phyloP scores from a whole-genome alignment of 2,113 vertebrate species.

The Heterotis niloticus region DNA sequence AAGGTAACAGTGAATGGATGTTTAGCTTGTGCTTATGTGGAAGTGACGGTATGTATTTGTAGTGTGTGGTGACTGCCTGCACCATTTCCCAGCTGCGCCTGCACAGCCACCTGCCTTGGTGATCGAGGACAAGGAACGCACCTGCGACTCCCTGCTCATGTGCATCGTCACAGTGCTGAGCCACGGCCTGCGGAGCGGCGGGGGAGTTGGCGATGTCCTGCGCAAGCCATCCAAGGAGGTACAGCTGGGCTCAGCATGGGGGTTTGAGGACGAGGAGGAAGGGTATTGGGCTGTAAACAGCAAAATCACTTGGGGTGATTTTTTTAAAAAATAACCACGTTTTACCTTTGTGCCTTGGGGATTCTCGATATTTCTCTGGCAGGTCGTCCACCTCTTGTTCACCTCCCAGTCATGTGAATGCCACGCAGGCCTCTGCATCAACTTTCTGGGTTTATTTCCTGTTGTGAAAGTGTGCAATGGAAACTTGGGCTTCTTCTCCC shows the following conservation, averaged over 20 bases:
- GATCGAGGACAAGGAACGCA: slow-evolving; percentile 91
- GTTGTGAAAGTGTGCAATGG: not conserved
- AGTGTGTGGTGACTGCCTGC: not conserved
- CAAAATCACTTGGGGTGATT: not conserved
- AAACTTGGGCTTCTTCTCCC: not conserved
- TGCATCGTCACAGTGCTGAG: slow-evolving; percentile 98
- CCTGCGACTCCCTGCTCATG: slow-evolving; percentile 95
- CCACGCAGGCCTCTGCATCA: not conserved
- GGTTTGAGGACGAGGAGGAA: not conserved
- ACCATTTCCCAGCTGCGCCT: slow-evolving; percentile 40
- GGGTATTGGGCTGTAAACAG: not conserved
- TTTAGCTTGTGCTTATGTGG: not conserved
- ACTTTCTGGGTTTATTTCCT: not conserved
- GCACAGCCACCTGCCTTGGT: slow-evolving; percentile 60
- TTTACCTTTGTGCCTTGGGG: too few relatives aligned
- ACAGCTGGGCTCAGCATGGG: not conserved
- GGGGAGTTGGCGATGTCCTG: slow-evolving; percentile 94
- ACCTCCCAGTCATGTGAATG: not conserved
- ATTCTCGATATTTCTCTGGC: not conserved
- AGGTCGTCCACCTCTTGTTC: too few relatives aligned
- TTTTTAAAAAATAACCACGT: too few relatives aligned
- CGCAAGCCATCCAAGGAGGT: slow-evolving; percentile 98
- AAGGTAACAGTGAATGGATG: not conserved
- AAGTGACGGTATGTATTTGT: not conserved
- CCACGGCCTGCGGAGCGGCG: slow-evolving; percentile 91